Evolutionary conservation across 2,113 vertebrate genomes (phyloP).

Genomic region (Prunella himalayana): DNA sequence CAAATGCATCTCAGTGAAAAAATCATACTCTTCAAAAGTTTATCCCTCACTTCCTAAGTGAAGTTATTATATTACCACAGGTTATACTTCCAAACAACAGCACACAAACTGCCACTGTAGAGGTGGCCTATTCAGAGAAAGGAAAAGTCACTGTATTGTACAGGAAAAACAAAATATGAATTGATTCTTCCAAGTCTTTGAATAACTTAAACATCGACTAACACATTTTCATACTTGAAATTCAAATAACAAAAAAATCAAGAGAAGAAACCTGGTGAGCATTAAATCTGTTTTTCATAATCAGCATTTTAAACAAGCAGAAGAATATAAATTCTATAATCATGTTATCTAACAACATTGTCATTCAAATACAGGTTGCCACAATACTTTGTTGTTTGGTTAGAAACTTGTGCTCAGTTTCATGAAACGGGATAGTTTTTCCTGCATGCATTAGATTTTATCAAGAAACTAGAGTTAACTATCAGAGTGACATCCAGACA

Average conservation of each 20-base stretch:
- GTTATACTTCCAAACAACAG: neutral
- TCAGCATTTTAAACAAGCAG: neutral
- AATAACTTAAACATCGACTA: fast-evolving
- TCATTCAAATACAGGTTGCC: neutral
- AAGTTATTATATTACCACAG: neutral
- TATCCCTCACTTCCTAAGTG: neutral
- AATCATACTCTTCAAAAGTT: neutral
- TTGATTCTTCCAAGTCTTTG: neutral
- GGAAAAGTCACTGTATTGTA: neutral
- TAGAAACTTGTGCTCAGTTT: neutral
- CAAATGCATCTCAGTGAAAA: neutral
- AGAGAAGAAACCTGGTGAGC: neutral
- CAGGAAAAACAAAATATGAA: neutral
- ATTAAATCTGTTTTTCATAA: neutral
- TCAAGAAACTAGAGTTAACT: neutral
- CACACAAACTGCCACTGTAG: neutral
- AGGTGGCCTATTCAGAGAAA: neutral
- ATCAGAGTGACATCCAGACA: neutral
- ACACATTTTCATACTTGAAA: neutral
- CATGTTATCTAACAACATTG: neutral
- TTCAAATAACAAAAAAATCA: neutral
- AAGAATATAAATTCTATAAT: neutral
- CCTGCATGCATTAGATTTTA: neutral
- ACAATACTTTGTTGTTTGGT: fast-evolving
- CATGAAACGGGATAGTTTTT: neutral